Base-by-base conservation (phyloP, 2,888 invertebrate genomes). In the Campaea margaritaria region DNA sequence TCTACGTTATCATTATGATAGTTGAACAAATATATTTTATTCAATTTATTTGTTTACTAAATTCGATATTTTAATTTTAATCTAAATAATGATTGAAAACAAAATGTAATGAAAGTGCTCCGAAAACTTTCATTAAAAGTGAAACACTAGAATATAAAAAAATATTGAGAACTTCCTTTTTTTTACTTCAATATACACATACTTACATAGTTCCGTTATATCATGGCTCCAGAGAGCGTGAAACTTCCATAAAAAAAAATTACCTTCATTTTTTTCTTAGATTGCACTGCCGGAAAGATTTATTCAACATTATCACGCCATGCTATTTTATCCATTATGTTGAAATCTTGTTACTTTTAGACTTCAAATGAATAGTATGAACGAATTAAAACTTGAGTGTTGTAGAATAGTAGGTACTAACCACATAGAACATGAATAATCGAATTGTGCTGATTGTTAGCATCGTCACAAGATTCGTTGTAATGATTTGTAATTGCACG, bases 211-310 rank as follows among this genome's bases (percentile, higher is more conserved):
- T 47, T 36, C 58, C 58, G 58, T 58, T 58, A 46, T 38, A 28
- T 39, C 15, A 45, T 34, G 39, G 34, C 46, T 58, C 21, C 51
- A 51, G 27, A 51, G 58, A 47, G 58, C 51, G 46, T 50, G 58
- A 58, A 51, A 27, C 46, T 51, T 36, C 34, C 41, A 27, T 41
- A 41, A 34, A 55, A 41, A 36, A 34, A 54, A 14, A 34, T 43
- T 52, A 14, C 11, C 11, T 52, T 44, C 36, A 5, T 44, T 43
- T n/a, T n/a, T 43, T 38, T 45, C 27, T 44, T 50, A 9, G 3
- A 5, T 42, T 16, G 42, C 12, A 16, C 15, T 50, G 31, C 12
- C 31, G 13, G 13, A 15, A 27, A 46, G 28, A 50, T 50, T 27
- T 27, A 27, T 28, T 14, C 41, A 41, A 31, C 11, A 4, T 13